Evolutionary conservation across 2,888 invertebrate genomes (phyloP).

Genomic region (Ceriagrion tenellum): DNA sequence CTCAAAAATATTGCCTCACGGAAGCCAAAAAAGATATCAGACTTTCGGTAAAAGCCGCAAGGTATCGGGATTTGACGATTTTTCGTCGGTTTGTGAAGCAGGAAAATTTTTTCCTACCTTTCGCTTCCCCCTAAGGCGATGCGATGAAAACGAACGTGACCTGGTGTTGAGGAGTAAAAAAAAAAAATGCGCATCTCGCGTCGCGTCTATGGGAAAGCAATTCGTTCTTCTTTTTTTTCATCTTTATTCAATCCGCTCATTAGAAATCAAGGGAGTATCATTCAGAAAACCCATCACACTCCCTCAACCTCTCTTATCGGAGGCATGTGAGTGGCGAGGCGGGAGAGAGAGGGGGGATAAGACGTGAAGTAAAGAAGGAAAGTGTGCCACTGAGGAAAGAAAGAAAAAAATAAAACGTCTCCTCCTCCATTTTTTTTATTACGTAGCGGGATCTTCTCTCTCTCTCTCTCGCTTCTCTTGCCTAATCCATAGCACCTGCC

Average conservation of each 20-base stretch:
- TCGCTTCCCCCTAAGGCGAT: background rate
- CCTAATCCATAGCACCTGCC: background rate
- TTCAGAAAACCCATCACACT: background rate
- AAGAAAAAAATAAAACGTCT: background rate
- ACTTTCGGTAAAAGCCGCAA: too few relatives aligned
- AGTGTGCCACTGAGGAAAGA: background rate
- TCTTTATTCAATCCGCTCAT: background rate
- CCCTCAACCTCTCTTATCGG: background rate
- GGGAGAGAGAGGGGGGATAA: background rate
- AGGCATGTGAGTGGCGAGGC: background rate
- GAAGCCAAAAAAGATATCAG: too few relatives aligned
- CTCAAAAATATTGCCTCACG: too few relatives aligned
- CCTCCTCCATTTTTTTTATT: background rate
- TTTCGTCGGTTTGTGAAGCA: background rate
- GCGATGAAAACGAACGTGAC: background rate
- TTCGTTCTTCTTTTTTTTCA: background rate
- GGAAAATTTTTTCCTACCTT: too few relatives aligned
- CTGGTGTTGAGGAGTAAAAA: background rate
- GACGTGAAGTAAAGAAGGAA: slow-evolving; percentile 4
- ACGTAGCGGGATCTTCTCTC: background rate
- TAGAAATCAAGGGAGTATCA: background rate
- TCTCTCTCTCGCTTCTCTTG: slow-evolving; percentile 4
- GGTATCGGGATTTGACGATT: background rate
- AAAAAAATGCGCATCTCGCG: background rate
- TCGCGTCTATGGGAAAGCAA: background rate